Percentiles rank a stretch among this genome's conserved stretches.
phyloP scores from a whole-genome alignment of 2,113 vertebrate species.

The Poeciliopsis prolifica region DNA sequence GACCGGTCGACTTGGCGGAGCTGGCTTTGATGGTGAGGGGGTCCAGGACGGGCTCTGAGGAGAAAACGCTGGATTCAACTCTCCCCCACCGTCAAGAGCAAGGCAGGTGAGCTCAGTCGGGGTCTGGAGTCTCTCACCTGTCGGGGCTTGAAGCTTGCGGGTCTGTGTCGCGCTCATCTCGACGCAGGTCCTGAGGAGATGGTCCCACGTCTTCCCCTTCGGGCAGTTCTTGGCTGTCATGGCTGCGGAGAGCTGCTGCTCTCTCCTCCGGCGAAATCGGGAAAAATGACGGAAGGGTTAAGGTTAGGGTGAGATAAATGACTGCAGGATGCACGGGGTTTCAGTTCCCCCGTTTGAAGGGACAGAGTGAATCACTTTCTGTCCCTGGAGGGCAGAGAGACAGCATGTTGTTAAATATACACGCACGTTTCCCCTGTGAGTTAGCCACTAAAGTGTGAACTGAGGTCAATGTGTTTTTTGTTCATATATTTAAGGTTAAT shows the following conservation, averaged over 20 bases:
- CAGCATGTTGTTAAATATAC: not conserved
- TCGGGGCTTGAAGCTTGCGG: not conserved
- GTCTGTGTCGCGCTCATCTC: accelerated
- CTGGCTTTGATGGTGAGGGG: not conserved
- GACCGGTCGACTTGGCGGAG: not conserved
- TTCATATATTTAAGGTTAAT: not conserved
- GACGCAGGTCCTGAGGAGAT: constrained; percentile 6
- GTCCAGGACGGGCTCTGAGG: constrained; percentile 26
- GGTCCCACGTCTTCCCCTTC: constrained; percentile 38
- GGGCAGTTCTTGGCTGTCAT: constrained; percentile 51
- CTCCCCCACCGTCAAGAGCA: not conserved
- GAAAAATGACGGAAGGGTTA: too few relatives aligned
- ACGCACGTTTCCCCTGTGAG: not conserved
- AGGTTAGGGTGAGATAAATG: not conserved
- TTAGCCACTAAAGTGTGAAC: not conserved
- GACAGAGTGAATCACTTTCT: constrained; percentile 70
- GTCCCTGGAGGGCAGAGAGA: constrained; percentile 41
- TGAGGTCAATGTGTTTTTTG: not conserved
- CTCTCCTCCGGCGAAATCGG: not conserved
- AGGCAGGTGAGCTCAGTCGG: not conserved
- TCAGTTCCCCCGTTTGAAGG: constrained; percentile 75
- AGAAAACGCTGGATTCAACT: not conserved
- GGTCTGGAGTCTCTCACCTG: constrained; percentile 43
- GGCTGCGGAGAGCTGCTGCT: constrained; percentile 12
- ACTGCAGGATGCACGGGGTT: constrained; percentile 57